Percentiles rank a stretch among this genome's conserved stretches.
These are phyloP conservation scores for Tetramorium bicarinatum DNA, from an alignment of 2,888 invertebrate species.

Conservation along the genomic window DNA sequence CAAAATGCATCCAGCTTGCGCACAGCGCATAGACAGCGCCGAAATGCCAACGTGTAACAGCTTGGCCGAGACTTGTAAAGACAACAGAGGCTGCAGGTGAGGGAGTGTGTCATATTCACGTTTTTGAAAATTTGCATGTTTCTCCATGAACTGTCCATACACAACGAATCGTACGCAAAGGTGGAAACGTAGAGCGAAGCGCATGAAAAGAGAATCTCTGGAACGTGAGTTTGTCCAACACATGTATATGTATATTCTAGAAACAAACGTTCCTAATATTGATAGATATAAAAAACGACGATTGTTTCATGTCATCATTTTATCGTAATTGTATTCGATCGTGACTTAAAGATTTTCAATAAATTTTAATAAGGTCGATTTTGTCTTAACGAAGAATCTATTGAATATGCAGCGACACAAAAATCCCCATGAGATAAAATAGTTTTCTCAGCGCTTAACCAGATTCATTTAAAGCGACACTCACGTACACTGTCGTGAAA, in stretches of 20 bases:
- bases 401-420: background rate
- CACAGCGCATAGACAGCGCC: constrained; percentile 91
- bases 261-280: background rate
- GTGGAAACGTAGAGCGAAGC: background rate
- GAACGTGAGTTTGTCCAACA: background rate
- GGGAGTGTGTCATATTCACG: constrained; percentile 21
- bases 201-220: background rate
- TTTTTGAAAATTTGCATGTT: constrained; percentile 15
- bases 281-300: background rate
- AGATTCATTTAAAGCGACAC: constrained; percentile 25
- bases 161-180: background rate
- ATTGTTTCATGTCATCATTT: background rate
- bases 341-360: background rate
- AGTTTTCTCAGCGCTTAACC: constrained; percentile 16
- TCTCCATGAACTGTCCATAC: constrained; percentile 26
- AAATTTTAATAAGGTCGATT: background rate
- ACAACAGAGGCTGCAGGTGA: constrained; percentile 95
- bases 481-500: background rate
- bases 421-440: constrained; percentile 8
- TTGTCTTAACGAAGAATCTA: background rate
- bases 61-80: constrained; percentile 94
- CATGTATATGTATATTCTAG: background rate
- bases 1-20: constrained; percentile 95
- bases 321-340: background rate
- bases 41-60: constrained; percentile 95